These are phyloP conservation scores for Brachyptera risi DNA, from an alignment of 2,888 invertebrate species.

Conservation along the genomic window DNA sequence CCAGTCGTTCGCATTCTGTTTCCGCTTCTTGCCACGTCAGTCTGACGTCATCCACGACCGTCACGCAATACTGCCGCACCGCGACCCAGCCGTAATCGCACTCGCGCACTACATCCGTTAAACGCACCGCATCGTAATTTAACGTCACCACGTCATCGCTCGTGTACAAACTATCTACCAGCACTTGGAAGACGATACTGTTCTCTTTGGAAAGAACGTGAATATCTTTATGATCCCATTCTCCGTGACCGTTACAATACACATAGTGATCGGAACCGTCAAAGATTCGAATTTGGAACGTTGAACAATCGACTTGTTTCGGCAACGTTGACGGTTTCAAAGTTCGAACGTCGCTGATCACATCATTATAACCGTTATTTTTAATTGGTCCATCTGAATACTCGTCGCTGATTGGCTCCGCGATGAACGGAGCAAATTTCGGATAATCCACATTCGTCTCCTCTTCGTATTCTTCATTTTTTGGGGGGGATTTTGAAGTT, in stretches of 20 bases:
- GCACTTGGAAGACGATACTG: constrained; percentile 43
- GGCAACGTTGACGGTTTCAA: constrained; percentile 12
- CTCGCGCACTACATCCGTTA: constrained; percentile 57
- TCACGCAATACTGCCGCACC: constrained; percentile 61
- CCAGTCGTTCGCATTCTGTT: constrained; percentile 56
- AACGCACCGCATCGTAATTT: constrained; percentile 50
- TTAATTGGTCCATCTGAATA: not conserved
- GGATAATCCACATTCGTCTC: constrained; percentile 10
- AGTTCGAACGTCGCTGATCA: constrained; percentile 5
- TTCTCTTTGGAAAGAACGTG: constrained; percentile 54
- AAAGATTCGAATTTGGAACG: not conserved
- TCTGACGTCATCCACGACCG: constrained; percentile 54
- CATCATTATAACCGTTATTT: constrained; percentile 13
- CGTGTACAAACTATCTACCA: constrained; percentile 7
- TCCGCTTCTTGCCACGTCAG: constrained; percentile 66
- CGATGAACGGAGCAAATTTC: not conserved
- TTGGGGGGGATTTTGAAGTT: not conserved
- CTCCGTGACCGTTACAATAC: constrained; percentile 43
- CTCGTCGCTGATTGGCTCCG: constrained; percentile 18
- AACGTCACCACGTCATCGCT: constrained; percentile 25
- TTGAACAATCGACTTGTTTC: constrained; percentile 37
- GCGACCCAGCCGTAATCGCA: constrained; percentile 71
- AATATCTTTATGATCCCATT: not conserved
- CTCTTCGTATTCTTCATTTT: not conserved
- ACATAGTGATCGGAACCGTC: constrained; percentile 39